Evolutionary conservation across 2,113 vertebrate genomes (phyloP).

Genomic region (Hucho hucho): DNA sequence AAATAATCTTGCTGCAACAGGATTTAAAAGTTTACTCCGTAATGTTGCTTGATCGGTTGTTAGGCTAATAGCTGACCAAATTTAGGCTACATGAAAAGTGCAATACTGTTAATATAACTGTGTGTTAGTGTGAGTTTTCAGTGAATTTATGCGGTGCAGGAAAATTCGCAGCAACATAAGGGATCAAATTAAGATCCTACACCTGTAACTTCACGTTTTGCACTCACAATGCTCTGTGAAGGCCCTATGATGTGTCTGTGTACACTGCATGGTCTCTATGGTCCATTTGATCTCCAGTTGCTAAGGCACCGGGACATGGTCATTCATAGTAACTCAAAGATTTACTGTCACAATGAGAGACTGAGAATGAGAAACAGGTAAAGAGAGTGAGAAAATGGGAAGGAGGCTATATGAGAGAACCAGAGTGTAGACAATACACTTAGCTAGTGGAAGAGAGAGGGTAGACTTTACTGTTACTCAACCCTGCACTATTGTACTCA

Average conservation of each 20-base stretch:
- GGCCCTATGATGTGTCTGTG: neutral
- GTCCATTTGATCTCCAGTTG: neutral
- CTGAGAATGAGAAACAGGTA: neutral
- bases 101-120: no score
- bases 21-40: no score
- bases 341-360: neutral
- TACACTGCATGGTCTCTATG: neutral
- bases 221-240: neutral
- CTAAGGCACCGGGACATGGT: neutral
- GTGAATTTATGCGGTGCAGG: no score
- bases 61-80: no score
- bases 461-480: neutral
- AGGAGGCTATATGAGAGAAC: no score
- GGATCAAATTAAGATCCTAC: no score
- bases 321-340: neutral
- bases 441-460: neutral
- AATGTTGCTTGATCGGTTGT: no score
- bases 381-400: no score
- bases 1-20: no score
- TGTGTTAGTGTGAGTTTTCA: no score
- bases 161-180: no score
- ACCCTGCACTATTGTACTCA: neutral
- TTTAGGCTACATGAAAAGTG: no score
- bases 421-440: neutral
- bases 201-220: neutral